A percentile compares a stretch with the other conserved stretches of the same genome.
Evolutionary conservation across 1,140 invertebrate species (phyloP).

Genomic region (Hyphantria cunea): DNA sequence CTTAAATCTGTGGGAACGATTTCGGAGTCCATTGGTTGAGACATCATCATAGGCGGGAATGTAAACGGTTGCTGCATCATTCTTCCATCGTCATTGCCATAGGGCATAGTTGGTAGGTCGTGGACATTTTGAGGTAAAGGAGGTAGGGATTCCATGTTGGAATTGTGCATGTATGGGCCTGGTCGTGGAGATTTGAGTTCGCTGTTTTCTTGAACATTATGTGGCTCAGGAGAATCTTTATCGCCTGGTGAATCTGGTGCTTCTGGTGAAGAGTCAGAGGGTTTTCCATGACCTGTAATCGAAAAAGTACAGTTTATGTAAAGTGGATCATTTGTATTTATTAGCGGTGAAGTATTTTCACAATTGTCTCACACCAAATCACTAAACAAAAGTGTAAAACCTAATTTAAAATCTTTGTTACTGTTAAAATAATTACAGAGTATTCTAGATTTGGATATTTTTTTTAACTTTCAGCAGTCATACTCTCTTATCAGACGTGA

Average conservation of each 20-base stretch:
- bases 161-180: conserved; percentile 60
- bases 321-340: too few species aligned
- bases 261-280: conserved; percentile 71
- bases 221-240: conserved; percentile 63
- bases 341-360: too few species aligned
- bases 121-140: conserved; percentile 22
- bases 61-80: conserved; percentile 65
- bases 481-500: too few species aligned
- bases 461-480: too few species aligned
- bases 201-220: conserved; percentile 45
- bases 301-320: neutral
- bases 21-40: conserved; percentile 55
- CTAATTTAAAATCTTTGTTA: too few species aligned
- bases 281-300: conserved; percentile 52
- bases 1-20: conserved; percentile 72
- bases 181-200: conserved; percentile 61
- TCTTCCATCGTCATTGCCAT: conserved; percentile 54
- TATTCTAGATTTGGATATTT: too few species aligned
- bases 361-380: too few species aligned
- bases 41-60: conserved; percentile 63
- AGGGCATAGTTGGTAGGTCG: conserved; percentile 45
- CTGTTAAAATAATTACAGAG: too few species aligned
- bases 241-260: conserved; percentile 60
- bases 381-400: too few species aligned
- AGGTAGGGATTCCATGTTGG: conserved; percentile 38